Base-by-base conservation (phyloP, 2,797 vertebrate species). In the Lophura swinhoii region DNA sequence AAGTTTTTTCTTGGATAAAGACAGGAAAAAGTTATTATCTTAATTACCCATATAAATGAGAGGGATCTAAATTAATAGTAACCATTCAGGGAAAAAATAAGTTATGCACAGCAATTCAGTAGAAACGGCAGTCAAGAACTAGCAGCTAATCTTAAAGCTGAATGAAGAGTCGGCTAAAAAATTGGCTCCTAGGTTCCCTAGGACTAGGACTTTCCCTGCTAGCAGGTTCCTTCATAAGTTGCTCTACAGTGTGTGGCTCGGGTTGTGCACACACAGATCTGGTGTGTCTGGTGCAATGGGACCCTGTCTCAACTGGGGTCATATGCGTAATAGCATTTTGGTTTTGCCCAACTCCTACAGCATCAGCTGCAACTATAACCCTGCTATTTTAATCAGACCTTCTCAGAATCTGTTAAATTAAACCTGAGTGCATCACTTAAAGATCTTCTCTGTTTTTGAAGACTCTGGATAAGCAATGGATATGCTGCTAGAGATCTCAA, bases 371-470 rank as follows among this genome's bases (percentile, higher is more conserved):
- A 89, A 22, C 18, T 55, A 46, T 17, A 75, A 44, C 48, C 18
- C 24, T 56, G 53, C 4, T 67, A 17, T 26, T 77, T 93, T 75
- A 62, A 29, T 69, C 39, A 76, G 10, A 51, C 6, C 13, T 84
- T 11, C 44, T 53, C 6, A 14, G 51, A 35, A 73, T 77, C 56
- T 14, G 5, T 78, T 26, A 63, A 67, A 37, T 49, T 80, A 87
- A 84, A 55, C 39, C n/a, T 51, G 55, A 72, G 63, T 28, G 39
- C 6, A 13, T 62, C 21, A 41, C 31, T 62, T 46, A 44, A 55
- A 73, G 37, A 93, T 12, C 11, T 29, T 81, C 41, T 92, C 41
- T 35, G 14, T 48, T 93, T 90, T 37, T 66, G 63, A 91, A 95
- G 33, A 29, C 39, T 31, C 73, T 83, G 78, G 43, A 55, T 11